phyloP scores from a whole-genome alignment of 2,113 vertebrate genomes.

The Colius striatus region DNA sequence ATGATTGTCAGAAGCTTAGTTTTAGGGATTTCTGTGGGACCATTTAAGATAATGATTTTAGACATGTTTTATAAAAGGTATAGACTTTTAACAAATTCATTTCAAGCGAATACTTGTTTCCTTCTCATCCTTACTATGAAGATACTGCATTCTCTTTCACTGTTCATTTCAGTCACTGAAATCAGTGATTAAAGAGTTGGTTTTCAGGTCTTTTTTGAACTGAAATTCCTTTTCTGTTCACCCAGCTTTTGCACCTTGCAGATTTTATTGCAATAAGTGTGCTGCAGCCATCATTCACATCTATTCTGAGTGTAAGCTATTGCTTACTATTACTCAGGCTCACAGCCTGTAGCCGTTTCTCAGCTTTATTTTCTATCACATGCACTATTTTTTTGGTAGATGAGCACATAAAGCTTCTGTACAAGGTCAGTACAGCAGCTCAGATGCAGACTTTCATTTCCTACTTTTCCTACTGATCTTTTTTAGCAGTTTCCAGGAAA shows the following conservation, averaged over 20 bases:
- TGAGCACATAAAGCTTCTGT: background rate
- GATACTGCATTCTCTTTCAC: background rate
- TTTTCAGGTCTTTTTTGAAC: background rate
- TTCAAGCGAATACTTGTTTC: background rate
- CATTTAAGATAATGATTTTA: background rate
- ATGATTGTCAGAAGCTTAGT: background rate
- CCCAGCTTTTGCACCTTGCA: background rate
- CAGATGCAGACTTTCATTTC: background rate
- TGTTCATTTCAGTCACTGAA: background rate
- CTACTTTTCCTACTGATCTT: background rate
- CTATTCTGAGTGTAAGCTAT: background rate
- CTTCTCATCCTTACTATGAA: background rate
- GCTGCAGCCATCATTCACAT: background rate
- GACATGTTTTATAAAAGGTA: background rate
- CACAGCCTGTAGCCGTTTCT: background rate
- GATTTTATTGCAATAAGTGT: background rate
- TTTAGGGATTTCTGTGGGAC: background rate
- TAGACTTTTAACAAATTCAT: rapidly evolving
- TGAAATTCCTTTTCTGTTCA: background rate
- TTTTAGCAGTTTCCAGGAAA: background rate
- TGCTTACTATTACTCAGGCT: background rate
- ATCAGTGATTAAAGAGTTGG: background rate
- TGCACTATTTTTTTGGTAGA: background rate
- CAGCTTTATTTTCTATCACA: background rate
- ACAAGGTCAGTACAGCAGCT: background rate